A percentile compares a stretch with the other conserved stretches of the same genome.
Evolutionary conservation across 2,797 vertebrate genomes (phyloP).

Genomic region (Ctenopoma kingsleyae): DNA sequence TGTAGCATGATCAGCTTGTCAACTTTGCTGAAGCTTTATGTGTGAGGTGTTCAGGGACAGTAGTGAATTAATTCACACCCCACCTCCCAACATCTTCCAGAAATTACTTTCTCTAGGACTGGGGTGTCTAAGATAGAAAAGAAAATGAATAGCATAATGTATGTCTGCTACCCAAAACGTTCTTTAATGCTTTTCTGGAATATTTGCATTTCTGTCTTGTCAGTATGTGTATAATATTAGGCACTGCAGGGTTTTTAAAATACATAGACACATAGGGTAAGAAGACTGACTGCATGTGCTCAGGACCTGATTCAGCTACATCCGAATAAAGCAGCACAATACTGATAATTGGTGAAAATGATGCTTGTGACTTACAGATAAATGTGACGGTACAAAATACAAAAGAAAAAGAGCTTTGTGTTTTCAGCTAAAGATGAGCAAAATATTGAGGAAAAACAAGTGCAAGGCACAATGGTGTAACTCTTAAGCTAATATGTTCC

Average conservation of each 20-base stretch:
- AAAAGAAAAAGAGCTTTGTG: neutral
- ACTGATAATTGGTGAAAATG: neutral
- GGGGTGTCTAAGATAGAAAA: neutral
- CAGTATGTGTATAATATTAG: neutral
- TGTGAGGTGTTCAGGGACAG: too few species aligned
- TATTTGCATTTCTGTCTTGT: neutral
- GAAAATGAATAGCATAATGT: neutral
- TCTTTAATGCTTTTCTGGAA: neutral
- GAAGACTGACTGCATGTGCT: neutral
- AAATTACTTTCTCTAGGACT: too few species aligned
- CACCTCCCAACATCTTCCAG: too few species aligned
- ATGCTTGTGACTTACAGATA: neutral
- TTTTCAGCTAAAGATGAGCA: slow-evolving; percentile 33
- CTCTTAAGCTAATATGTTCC: slow-evolving; percentile 54
- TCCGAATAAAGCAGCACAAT: neutral
- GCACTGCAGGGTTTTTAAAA: neutral
- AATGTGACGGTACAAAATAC: neutral
- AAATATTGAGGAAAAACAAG: slow-evolving; percentile 46
- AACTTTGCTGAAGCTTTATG: too few species aligned
- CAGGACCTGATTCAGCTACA: neutral
- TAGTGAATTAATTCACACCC: too few species aligned
- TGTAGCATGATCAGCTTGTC: too few species aligned
- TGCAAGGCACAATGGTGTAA: slow-evolving; percentile 39
- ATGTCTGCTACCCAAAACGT: too few species aligned
- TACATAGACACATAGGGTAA: neutral